Percentiles rank a stretch among this genome's conserved stretches.
Evolutionary conservation across 2,113 vertebrate species (phyloP).

Genomic region (Ictidomys tridecemlineatus): DNA sequence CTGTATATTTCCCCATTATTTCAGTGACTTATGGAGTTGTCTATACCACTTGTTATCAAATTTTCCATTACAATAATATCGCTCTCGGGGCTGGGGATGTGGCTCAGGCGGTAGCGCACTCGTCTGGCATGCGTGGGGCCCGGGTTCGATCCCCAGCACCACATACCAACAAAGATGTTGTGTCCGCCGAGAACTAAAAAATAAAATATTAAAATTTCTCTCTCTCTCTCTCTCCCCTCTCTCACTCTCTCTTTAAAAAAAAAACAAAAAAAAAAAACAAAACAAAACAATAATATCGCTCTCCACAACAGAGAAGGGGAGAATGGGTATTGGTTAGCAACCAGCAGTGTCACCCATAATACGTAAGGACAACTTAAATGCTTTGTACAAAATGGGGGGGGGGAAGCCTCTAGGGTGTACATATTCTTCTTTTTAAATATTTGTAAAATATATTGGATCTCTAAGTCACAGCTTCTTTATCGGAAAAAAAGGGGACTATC

Average conservation of each 20-base stretch:
- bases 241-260: no score
- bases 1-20: neutral
- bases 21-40: neutral
- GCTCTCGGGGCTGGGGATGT: no score
- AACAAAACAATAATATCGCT: neutral
- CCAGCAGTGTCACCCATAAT: neutral
- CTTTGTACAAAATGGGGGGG: no score
- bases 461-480: neutral
- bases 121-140: no score
- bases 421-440: slow-evolving; percentile 3
- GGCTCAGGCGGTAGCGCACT: no score
- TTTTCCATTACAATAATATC: neutral
- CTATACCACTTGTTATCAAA: neutral
- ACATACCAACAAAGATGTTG: no score
- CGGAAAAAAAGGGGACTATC: neutral
- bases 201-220: no score
- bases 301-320: neutral
- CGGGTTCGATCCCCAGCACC: no score
- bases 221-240: no score
- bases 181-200: no score
- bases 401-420: neutral
- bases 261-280: no score
- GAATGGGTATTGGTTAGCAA: neutral
- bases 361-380: neutral
- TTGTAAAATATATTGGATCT: neutral